Evolutionary conservation across 1,140 invertebrate species (phyloP).

Genomic region (Argopecten irradians): DNA sequence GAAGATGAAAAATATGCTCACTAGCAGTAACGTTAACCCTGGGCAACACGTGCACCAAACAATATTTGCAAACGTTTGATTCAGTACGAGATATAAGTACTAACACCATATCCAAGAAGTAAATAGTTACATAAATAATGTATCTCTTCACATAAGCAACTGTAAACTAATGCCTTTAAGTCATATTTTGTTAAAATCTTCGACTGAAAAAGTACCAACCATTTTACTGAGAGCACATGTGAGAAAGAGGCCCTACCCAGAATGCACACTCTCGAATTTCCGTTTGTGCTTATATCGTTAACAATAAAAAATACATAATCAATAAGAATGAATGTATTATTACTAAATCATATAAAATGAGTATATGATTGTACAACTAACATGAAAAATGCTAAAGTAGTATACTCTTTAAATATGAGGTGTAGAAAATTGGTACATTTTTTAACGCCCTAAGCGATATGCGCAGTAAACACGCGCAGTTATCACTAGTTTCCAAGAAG

Average conservation of each 20-base stretch:
- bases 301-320: not conserved
- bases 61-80: not conserved
- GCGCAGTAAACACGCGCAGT: conserved; percentile 34
- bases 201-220: conserved; percentile 30
- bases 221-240: conserved; percentile 51
- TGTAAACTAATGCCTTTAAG: not conserved
- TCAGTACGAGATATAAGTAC: not conserved
- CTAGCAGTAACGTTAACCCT: no score
- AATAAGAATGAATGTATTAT: no score
- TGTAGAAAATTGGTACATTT: no score
- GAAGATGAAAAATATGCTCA: no score
- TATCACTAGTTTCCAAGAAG: not conserved
- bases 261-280: not conserved
- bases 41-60: not conserved
- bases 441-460: conserved; percentile 31
- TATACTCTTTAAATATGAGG: no score
- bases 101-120: not conserved
- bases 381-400: no score
- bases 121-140: not conserved
- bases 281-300: not conserved
- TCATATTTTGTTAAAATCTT: not conserved
- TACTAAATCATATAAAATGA: no score
- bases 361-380: no score
- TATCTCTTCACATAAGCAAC: not conserved
- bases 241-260: conserved; percentile 53